phyloP scores from a whole-genome alignment of 2,113 vertebrate species.

The Passer montanus region DNA sequence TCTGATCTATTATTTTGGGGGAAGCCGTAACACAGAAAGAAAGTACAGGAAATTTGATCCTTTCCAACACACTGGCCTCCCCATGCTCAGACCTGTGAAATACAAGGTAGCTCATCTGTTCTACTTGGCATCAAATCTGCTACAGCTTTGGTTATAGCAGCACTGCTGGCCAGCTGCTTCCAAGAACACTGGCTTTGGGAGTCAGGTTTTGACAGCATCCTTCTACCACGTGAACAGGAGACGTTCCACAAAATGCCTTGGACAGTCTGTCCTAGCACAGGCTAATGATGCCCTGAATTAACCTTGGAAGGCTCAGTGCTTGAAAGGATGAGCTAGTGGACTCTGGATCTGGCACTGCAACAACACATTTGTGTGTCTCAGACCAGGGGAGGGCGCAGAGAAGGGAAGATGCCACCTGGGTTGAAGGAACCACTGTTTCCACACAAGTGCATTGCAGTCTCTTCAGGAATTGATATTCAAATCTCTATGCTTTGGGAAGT shows the following conservation, averaged over 20 bases:
- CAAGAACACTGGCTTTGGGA: neutral
- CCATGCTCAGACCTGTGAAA: neutral
- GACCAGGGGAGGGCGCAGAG: neutral
- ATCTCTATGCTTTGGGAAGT: neutral
- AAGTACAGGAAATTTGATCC: neutral
- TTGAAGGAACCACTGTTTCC: neutral
- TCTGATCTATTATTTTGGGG: neutral
- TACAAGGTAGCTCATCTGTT: neutral
- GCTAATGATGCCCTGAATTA: neutral
- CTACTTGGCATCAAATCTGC: neutral
- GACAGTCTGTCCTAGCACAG: neutral
- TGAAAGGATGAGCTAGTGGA: neutral
- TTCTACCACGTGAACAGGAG: neutral
- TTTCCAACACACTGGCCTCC: neutral
- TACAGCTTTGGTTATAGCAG: neutral
- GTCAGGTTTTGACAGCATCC: neutral
- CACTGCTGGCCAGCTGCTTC: neutral
- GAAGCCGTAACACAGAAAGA: neutral
- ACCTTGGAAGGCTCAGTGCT: neutral
- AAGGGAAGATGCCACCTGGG: neutral
- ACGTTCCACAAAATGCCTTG: neutral
- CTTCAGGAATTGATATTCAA: neutral
- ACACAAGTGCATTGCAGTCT: neutral
- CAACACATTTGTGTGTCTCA: neutral
- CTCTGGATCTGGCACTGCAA: neutral